phyloP scores from a whole-genome alignment of 2,888 invertebrate species.

The Dryobota labecula region DNA sequence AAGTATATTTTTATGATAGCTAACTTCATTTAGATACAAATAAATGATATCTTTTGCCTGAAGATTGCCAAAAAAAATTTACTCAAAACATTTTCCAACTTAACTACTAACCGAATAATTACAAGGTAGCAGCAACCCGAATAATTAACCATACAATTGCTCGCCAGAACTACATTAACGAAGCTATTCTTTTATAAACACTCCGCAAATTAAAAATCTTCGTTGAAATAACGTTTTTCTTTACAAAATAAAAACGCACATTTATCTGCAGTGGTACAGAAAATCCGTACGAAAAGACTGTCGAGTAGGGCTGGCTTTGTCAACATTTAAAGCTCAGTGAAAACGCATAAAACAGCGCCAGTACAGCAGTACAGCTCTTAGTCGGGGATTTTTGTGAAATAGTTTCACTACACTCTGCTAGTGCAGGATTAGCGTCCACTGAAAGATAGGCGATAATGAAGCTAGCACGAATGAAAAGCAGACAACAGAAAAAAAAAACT shows the following conservation, averaged over 20 bases:
- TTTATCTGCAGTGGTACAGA: constrained; percentile 65
- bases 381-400: constrained; percentile 62
- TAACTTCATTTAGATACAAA: background rate
- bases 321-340: constrained; percentile 68
- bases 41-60: background rate
- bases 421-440: constrained; percentile 5
- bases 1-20: background rate
- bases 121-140: background rate
- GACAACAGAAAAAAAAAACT: too few species aligned
- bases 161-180: constrained; percentile 20
- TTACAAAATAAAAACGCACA: constrained; percentile 52
- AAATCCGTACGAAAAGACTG: constrained; percentile 66
- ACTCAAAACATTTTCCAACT: background rate
- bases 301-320: constrained; percentile 62
- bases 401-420: constrained; percentile 59
- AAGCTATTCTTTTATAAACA: constrained; percentile 42
- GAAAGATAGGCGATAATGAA: constrained; percentile 1
- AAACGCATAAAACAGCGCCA: constrained; percentile 67
- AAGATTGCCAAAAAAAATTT: background rate
- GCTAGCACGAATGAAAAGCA: background rate
- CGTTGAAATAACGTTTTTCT: constrained; percentile 42
- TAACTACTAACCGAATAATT: constrained; percentile 20
- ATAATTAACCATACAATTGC: constrained; percentile 45
- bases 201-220: constrained; percentile 52
- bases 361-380: constrained; percentile 56